phyloP scores from a whole-genome alignment of 2,888 invertebrate genomes.

The Ariolimax columbianus region DNA sequence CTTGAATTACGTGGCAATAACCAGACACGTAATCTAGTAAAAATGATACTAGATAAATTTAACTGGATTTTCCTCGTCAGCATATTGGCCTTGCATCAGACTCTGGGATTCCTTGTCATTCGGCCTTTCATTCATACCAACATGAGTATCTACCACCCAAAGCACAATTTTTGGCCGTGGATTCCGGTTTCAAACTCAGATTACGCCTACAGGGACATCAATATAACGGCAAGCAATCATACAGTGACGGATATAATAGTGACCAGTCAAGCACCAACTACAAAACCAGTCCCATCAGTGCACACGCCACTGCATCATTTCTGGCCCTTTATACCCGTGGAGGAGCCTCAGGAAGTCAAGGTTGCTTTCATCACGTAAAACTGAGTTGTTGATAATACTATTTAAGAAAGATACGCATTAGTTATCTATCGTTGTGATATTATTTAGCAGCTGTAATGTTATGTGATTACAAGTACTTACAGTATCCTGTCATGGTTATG shows the following conservation, averaged over 20 bases:
- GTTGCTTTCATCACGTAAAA: background rate
- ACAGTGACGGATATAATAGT: background rate
- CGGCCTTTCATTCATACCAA: constrained; percentile 51
- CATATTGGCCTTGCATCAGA: too few relatives aligned
- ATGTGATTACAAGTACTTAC: too few relatives aligned
- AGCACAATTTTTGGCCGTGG: constrained; percentile 56
- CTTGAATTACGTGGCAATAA: too few relatives aligned
- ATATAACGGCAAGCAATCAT: background rate
- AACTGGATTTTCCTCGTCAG: too few relatives aligned
- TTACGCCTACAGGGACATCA: background rate
- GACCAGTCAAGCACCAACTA: background rate
- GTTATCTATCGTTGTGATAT: too few relatives aligned
- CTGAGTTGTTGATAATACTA: too few relatives aligned
- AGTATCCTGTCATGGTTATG: too few relatives aligned
- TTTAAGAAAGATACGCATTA: too few relatives aligned
- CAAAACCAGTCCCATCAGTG: background rate
- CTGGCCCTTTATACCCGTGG: constrained; percentile 57
- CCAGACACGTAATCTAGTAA: background rate
- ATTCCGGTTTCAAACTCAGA: constrained; percentile 29
- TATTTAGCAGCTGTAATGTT: too few relatives aligned
- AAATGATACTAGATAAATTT: background rate
- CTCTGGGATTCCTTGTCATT: constrained; percentile 40
- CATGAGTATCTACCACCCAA: constrained; percentile 42
- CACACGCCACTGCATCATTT: constrained; percentile 53
- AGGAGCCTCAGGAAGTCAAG: constrained; percentile 19